Evolutionary conservation across 2,888 invertebrate species (phyloP), one percentile per base, ranked within the genome.

Genomic region (Xylota sylvarum): DNA sequence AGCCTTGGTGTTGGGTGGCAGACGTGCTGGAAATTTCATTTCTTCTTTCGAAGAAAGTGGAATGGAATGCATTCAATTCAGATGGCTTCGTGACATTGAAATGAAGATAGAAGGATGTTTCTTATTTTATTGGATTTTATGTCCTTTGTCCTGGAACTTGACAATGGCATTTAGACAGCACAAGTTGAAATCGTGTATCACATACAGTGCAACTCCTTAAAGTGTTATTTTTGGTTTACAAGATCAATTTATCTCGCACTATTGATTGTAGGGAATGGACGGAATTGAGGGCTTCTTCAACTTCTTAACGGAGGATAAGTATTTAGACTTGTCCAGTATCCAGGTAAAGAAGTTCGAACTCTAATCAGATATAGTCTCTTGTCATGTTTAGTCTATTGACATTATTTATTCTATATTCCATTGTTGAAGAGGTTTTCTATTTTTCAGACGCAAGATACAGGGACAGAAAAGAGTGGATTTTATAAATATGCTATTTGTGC

Each of bases 11-110:
- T 37, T 50, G 37, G 27, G 35, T 52, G 23, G 37, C 46, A 56
- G 60, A 69, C 60, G 52, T 78, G 69, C 69, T 58, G 19, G 58
- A 69, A 69, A 60, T 69, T 77, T 56, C 52, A 67, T 52, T 77
- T 69, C 35, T 46, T 52, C 50, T 12, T 40, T 17, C 7, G 46
- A 35, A 40, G 60, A 69, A 35, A 78, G 17, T 27, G 37, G 62
- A 43, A 77, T 70, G 78, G 70, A 79, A 70, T 70, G 70, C 64
- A 70, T 62, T 70, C 70, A 46, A 64, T 62, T 62, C 32, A 60
- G 67, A 79, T 64, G 70, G 23, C 64, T 55, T 30, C 32, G 32
- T 69, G 73, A 55, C 73, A 76, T 76, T 76, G 40, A 65, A 55
- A 40, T 19, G 19, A 76, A 43, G 19, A 52, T 52, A 43, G 43